Evolutionary conservation across 2,888 invertebrate genomes (phyloP).

Genomic region (Coenonympha arcania): DNA sequence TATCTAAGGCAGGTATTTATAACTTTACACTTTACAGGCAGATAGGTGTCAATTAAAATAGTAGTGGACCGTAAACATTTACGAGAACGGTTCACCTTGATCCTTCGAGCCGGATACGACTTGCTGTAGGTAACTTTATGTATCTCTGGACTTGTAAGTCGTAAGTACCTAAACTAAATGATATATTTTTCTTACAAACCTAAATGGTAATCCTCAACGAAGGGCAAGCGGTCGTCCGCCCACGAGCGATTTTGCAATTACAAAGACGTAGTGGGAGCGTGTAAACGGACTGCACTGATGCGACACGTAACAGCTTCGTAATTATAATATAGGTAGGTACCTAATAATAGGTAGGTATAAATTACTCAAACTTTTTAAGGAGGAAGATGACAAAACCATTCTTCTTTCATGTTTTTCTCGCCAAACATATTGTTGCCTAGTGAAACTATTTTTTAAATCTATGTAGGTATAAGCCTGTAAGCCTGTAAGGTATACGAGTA

Average conservation of each 20-base stretch:
- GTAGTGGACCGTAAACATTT: not conserved
- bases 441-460: too few relatives aligned
- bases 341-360: too few relatives aligned
- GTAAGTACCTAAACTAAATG: too few relatives aligned
- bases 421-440: too few relatives aligned
- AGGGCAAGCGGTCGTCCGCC: constrained; percentile 36
- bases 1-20: too few relatives aligned
- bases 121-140: constrained; percentile 1
- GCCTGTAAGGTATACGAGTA: too few relatives aligned
- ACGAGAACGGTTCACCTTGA: constrained; percentile 20
- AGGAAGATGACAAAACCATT: too few relatives aligned
- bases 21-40: too few relatives aligned
- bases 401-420: too few relatives aligned
- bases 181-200: constrained; percentile 27
- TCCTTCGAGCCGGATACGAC: constrained; percentile 25
- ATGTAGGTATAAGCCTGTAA: too few relatives aligned
- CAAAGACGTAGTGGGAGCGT: constrained; percentile 36
- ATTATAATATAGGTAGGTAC: not conserved
- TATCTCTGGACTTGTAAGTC: not conserved
- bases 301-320: constrained; percentile 3
- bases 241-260: constrained; percentile 41
- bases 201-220: constrained; percentile 30
- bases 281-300: constrained; percentile 40
- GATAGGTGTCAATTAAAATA: not conserved
- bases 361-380: too few relatives aligned